Base-by-base conservation (phyloP, 2,888 invertebrate species). In the Epirrita christyi region DNA sequence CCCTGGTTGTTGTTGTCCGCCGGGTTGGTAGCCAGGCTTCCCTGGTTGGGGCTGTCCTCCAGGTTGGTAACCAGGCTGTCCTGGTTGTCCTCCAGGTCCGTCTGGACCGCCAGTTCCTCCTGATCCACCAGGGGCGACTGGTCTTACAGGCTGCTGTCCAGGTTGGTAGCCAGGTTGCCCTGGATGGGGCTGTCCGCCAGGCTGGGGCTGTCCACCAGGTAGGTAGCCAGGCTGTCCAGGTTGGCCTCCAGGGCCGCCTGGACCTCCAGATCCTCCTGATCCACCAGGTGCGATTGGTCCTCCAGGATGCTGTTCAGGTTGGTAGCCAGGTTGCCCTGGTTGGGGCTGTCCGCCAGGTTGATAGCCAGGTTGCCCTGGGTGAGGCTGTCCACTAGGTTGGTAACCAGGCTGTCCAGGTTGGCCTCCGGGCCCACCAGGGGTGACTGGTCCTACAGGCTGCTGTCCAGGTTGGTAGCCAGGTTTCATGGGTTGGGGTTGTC, bases 21-120 rank as follows among this genome's bases (percentile, higher is more conserved):
- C 34, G 14, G 45, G 45, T 5, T 71, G 72, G 15, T 56, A 27
- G n/a, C n/a, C n/a, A n/a, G n/a, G n/a, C n/a, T n/a, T n/a, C n/a
- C n/a, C n/a, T n/a, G n/a, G n/a, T n/a, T n/a, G n/a, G n/a, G n/a
- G n/a, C n/a, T n/a, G n/a, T n/a, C n/a, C n/a, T 10, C 75, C 81
- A 13, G 84, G 83, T 55, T 81, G 81, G 70, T 82, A 76, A 21
- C 86, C 71, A 14, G 68, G 71, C 1, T 62, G 44, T 3, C 71
- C 70, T 0, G 78, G 73, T 6, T 60, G 55, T 6, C 58, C 52
- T 6, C 67, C 70, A n/a, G 82, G 62, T 7, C n/a, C n/a, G n/a
- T n/a, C n/a, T n/a, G n/a, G n/a, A n/a, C n/a, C n/a, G n/a, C n/a
- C n/a, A n/a, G n/a, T n/a, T n/a, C n/a, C n/a, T n/a, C n/a, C n/a